Evolutionary conservation across 2,888 invertebrate genomes (phyloP), one percentile per base, ranked within the genome.

Genomic region (Trichogramma evanescens): DNA sequence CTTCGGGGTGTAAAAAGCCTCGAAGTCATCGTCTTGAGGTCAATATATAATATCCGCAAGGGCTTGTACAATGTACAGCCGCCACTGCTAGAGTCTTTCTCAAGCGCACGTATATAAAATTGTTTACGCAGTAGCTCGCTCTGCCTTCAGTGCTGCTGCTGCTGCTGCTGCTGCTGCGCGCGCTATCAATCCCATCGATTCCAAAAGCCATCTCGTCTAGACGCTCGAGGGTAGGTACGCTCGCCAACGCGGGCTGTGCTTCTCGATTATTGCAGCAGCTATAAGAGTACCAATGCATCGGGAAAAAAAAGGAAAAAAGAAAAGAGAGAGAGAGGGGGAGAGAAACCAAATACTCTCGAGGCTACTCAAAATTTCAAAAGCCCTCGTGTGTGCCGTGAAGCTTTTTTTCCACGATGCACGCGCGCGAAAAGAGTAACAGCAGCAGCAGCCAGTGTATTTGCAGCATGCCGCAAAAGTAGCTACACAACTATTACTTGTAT

Each of bases 321-420:
- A 4, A n/a, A 54, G 42, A 59, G 54, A 54, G 56, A 44, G 40
- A 45, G 53, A 56, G 56, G 3, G 26, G 26, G 26, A 26, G 26
- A 26, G 26, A 26, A 26, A 26, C 26, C 26, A 26, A 26, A 56
- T 38, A 56, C 56, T 54, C 61, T 49, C 48, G 56, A 53, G 56
- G 38, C 52, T 53, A 49, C 61, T 61, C 56, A 56, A 56, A 26
- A 61, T 61, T 56, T 61, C 61, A 61, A 61, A 61, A 61, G 61
- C 61, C 41, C 50, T 56, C 52, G 10, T n/a, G 5, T 39, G 50
- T 50, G 26, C 9, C 1, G 39, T 50, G 38, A 39, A 50, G 50
- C 9, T 26, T 13, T n/a, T 50, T 50, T 50, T n/a, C 38, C 13
- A 39, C 50, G 26, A 4, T 5, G 38, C 50, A 6, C 13, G 7